phyloP scores from a whole-genome alignment of 1,140 invertebrate genomes.

The Pseudomyrmex flavicornis region DNA sequence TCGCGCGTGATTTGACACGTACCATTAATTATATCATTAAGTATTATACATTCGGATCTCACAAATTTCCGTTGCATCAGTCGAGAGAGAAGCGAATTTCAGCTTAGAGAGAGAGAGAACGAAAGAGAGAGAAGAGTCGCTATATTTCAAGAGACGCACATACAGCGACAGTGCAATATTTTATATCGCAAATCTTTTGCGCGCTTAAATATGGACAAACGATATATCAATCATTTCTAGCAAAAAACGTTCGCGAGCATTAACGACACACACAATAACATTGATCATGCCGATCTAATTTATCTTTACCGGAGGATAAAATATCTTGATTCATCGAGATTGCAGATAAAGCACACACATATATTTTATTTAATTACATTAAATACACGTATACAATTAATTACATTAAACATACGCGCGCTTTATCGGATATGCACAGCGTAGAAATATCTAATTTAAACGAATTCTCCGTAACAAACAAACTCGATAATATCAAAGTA shows the following conservation, averaged over 20 bases:
- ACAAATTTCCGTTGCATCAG: not conserved
- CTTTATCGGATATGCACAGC: no score
- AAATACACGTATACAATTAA: no score
- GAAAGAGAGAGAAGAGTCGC: no score
- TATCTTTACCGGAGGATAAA: not conserved
- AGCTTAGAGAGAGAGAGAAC: no score
- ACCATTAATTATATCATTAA: not conserved
- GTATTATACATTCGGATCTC: not conserved
- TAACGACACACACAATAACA: not conserved
- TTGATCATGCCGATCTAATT: slow-evolving; percentile 22
- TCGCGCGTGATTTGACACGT: slow-evolving; percentile 7
- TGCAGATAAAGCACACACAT: not conserved
- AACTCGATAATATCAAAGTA: not conserved
- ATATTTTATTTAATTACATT: not conserved
- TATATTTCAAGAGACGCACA: no score
- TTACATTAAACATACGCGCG: no score
- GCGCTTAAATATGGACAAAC: not conserved
- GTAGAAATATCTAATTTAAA: not conserved
- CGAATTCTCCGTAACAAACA: no score
- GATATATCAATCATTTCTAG: slow-evolving; percentile 21
- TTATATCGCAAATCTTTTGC: no score
- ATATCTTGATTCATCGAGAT: slow-evolving; percentile 32
- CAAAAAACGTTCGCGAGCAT: not conserved
- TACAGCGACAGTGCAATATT: no score
- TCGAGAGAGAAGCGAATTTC: no score